Conservation (phyloP, 2,888 invertebrate species). For the Drosophila villosipedis region DNA sequence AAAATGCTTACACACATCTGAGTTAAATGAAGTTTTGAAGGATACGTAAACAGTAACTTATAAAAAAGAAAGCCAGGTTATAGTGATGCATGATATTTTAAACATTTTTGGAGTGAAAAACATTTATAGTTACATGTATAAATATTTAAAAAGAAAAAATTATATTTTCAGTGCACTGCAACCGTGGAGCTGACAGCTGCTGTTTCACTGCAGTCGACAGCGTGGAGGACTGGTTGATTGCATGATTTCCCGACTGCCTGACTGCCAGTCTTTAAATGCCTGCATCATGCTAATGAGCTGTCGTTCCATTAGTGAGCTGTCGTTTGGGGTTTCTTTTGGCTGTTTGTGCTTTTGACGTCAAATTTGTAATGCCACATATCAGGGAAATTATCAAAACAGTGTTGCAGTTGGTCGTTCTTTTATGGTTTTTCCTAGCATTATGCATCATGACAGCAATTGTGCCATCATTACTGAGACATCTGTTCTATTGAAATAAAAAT, state of each 20-base stretch:
- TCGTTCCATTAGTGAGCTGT: conserved; percentile 33
- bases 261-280: conserved; percentile 11
- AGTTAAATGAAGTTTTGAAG: neutral
- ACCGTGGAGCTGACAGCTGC: conserved; percentile 8
- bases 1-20: no score
- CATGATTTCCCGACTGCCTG: conserved; percentile 19
- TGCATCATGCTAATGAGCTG: conserved; percentile 52
- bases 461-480: conserved; percentile 10
- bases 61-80: no score
- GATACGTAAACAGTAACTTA: neutral
- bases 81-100: neutral
- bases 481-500: conserved; percentile 6
- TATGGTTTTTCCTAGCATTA: conserved; percentile 12
- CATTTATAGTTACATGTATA: neutral
- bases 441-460: conserved; percentile 11
- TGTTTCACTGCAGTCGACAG: conserved; percentile 6
- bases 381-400: conserved; percentile 37
- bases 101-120: neutral
- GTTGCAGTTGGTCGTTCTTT: conserved; percentile 20
- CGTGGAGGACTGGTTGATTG: conserved; percentile 11
- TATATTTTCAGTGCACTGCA: conserved; percentile 4
- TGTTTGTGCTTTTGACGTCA: conserved; percentile 26
- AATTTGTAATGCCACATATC: conserved; percentile 10
- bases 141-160: conserved; percentile 10
- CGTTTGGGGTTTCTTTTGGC: conserved; percentile 24